Base-by-base conservation (phyloP, 2,113 vertebrate species). In the Caretta caretta region DNA sequence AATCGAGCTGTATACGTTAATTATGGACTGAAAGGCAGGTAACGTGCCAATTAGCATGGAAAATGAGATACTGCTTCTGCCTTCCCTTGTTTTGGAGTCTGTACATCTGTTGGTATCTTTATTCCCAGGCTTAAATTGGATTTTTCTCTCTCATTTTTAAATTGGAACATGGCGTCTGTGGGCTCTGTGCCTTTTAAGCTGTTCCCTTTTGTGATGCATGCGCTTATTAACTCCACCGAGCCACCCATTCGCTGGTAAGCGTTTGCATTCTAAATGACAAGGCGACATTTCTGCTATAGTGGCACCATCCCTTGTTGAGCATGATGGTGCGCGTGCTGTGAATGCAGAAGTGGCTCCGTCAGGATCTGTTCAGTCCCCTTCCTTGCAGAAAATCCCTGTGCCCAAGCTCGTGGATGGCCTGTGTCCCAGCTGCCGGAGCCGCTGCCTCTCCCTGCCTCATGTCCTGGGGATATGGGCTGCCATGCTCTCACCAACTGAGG, bases 251-350 rank as follows among this genome's bases (percentile, higher is more conserved):
- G 2, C 96, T 97, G 90, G 96, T 97, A 96, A 97, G 95, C 95
- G 96, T 97, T 97, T 97, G 97, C 97, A 97, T 97, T 97, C 96
- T 94, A 97, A 97, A 95, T 97, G 96, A 96, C 95, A 94, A 97
- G 93, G 97, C 95, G 79, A 95, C 96, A 96, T 97, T 97, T 96
- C 95, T 95, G 95, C 97, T 97, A 93, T 95, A 95, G 96, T 97
- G 96, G 96, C 97, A 80, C 96, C 50, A 20, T 72, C 96, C 95
- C 95, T 96, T 95, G 95, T 97, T 97, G 96, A 95, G 96, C 96
- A 96, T 97, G 96, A 93, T 96, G 93, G 90, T 38, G 92, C 96
- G 17, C 51, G 93, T 97, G 97, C 89, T 86, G 84, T 31, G 93
- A 96, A 96, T 95, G 92, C 97, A 93, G 91, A 95, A 97, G 96